A percentile compares a stretch with the other conserved stretches of the same genome.
Evolutionary conservation across 2,797 vertebrate genomes (phyloP).

Genomic region (Kryptolebias ocellatus): DNA sequence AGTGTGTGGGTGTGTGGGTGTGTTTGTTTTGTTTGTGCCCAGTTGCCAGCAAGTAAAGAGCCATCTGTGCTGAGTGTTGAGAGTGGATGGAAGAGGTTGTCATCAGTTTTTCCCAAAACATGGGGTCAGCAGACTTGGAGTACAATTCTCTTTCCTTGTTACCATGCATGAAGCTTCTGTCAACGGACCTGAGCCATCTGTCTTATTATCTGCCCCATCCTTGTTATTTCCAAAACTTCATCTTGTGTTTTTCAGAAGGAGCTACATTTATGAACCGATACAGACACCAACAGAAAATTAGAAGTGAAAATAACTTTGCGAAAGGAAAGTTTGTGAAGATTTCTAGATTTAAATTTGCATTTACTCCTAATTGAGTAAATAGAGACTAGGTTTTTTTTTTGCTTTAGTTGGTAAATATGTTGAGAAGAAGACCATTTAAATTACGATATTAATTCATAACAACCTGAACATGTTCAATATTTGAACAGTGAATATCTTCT

Average conservation of each 20-base stretch:
- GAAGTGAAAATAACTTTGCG: slow-evolving; percentile 52
- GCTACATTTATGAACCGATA: slow-evolving; percentile 68
- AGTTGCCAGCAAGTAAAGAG: slow-evolving; percentile 3
- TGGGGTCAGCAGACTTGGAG: slow-evolving; percentile 77
- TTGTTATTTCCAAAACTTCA: slow-evolving; percentile 58
- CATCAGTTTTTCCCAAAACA: slow-evolving; percentile 63
- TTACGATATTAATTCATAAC: background rate
- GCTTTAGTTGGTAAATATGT: slow-evolving; percentile 21
- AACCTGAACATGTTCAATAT: background rate
- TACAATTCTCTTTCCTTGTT: slow-evolving; percentile 49
- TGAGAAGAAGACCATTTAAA: slow-evolving; percentile 11
- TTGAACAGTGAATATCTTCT: background rate
- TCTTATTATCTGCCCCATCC: slow-evolving; percentile 73
- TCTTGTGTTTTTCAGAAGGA: slow-evolving; percentile 58
- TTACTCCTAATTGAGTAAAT: slow-evolving; percentile 45
- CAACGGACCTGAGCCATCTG: slow-evolving; percentile 75
- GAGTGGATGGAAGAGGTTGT: slow-evolving; percentile 29
- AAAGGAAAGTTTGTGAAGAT: slow-evolving; percentile 34
- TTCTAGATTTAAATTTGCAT: slow-evolving; percentile 49
- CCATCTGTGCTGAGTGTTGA: background rate
- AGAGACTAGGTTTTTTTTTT: slow-evolving; percentile 31
- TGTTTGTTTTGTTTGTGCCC: slow-evolving; percentile 3
- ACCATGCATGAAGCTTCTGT: slow-evolving; percentile 66
- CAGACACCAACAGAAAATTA: slow-evolving; percentile 63
- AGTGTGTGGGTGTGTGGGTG: background rate